Evolutionary conservation across 23 tunicate genomes (phyloP).

Genomic region (Styela clava): DNA sequence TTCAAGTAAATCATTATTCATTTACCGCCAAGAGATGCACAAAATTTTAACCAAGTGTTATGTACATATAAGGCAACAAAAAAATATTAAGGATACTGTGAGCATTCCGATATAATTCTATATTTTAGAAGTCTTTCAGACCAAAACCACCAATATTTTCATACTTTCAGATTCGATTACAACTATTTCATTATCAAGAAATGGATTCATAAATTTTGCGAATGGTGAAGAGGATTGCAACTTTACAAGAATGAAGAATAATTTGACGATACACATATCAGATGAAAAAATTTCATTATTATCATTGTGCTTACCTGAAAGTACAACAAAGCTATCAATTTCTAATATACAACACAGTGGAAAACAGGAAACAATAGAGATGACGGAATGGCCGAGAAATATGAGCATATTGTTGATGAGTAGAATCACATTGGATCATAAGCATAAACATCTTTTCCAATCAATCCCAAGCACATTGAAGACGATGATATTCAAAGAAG

Average conservation of each 20-base stretch:
- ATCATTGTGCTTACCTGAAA: neutral
- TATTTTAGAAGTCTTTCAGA: neutral
- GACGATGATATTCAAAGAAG: neutral
- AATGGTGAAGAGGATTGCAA: conserved; percentile 6
- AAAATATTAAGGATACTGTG: too few relatives aligned
- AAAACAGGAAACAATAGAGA: neutral
- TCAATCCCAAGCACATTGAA: neutral
- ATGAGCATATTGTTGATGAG: neutral
- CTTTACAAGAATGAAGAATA: neutral
- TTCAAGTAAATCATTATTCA: too few relatives aligned
- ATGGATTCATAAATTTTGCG: neutral
- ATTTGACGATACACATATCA: neutral
- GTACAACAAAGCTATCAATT: neutral
- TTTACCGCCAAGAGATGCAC: too few relatives aligned
- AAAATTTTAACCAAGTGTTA: too few relatives aligned
- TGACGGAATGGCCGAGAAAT: neutral
- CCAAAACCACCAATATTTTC: too few relatives aligned
- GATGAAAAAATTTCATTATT: neutral
- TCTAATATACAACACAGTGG: neutral
- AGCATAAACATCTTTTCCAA: neutral
- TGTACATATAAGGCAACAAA: too few relatives aligned
- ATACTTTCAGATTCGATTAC: neutral
- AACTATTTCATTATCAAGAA: neutral
- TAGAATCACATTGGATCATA: neutral
- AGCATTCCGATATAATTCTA: neutral